Evolutionary conservation across 2,113 vertebrate genomes (phyloP), one percentile per base, ranked within the genome.

Genomic region (Taxidea taxus): DNA sequence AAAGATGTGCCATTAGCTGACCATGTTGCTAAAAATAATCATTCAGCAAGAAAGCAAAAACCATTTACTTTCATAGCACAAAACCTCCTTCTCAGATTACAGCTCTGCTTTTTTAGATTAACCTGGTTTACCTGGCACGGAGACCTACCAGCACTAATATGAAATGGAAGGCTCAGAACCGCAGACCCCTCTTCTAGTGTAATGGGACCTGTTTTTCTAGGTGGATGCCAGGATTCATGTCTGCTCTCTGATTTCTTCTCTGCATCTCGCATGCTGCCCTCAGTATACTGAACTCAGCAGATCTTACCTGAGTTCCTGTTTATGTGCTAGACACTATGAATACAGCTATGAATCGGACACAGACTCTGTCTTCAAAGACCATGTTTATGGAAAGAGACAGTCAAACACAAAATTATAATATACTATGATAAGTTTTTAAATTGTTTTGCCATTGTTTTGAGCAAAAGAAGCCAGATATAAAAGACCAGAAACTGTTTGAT

Each of bases 11-110:
- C n/a, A 83, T 90, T 88, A 93, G 81, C 68, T 92, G 87, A 47
- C 62, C 58, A 82, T 85, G 58, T 93, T 94, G 84, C 87, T 97
- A 96, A 97, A 97, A 97, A 94, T 97, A 95, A 5, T 13, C 25
- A 42, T 84, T 70, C 18, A 66, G 13, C 58, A 51, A 95, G 74
- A 97, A 39, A 77, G 60, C 23, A 21, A 66, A 78, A 96, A 49
- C 8, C 58, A 81, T 83, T 87, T 95, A 51, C 91, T 94, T 96
- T 97, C 74, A 87, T 87, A 92, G 39, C 77, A 60, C 44, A 86
- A 94, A 97, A 92, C 25, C 39, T 97, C 20, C 56, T 90, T 93
- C 68, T 80, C 16, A 91, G 94, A 90, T 91, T 90, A 93, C 4
- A 95, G 29, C 25, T 95, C 54, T 95, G 23, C n/a, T 74, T 95